Percentiles rank a stretch among this genome's conserved stretches.
Evolutionary conservation across 2,797 vertebrate genomes (phyloP).

Genomic region (Acanthornis magna): DNA sequence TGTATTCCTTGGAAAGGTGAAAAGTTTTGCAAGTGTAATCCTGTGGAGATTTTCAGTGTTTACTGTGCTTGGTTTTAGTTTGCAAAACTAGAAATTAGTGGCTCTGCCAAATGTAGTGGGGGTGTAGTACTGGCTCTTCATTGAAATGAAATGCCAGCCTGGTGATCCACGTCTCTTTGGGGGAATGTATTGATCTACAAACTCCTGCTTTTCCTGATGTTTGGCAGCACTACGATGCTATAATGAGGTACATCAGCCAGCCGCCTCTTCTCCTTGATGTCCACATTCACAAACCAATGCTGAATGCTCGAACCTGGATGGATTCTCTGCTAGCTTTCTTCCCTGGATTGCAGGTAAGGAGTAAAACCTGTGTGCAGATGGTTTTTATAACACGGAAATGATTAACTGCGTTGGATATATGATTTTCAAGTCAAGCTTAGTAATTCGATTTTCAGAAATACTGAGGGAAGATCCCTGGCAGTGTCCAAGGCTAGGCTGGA

Average conservation of each 20-base stretch:
- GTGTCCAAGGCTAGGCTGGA: neutral
- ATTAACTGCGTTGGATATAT: neutral
- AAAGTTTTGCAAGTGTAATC: neutral
- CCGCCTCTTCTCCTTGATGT: constrained; percentile 95
- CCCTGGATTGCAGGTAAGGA: constrained; percentile 91
- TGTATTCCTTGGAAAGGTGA: neutral
- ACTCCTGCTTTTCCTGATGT: neutral
- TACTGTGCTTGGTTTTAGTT: neutral
- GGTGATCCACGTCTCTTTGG: neutral
- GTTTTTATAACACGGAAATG: neutral
- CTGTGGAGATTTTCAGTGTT: neutral
- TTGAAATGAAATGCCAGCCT: neutral
- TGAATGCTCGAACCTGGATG: constrained; percentile 98
- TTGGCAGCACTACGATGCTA: constrained; percentile 94
- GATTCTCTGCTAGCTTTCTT: constrained; percentile 97
- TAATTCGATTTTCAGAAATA: neutral
- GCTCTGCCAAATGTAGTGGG: neutral
- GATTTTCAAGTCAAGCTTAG: neutral
- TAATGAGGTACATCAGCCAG: constrained; percentile 99
- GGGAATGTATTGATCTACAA: neutral
- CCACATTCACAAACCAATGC: constrained; percentile 97
- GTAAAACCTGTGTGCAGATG: neutral
- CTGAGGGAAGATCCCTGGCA: neutral
- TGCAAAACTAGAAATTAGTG: neutral
- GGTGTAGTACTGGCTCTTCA: neutral